Evolutionary conservation across 2,113 vertebrate species (phyloP), one percentile per base, ranked within the genome.

Genomic region (Coptodon rendalli): DNA sequence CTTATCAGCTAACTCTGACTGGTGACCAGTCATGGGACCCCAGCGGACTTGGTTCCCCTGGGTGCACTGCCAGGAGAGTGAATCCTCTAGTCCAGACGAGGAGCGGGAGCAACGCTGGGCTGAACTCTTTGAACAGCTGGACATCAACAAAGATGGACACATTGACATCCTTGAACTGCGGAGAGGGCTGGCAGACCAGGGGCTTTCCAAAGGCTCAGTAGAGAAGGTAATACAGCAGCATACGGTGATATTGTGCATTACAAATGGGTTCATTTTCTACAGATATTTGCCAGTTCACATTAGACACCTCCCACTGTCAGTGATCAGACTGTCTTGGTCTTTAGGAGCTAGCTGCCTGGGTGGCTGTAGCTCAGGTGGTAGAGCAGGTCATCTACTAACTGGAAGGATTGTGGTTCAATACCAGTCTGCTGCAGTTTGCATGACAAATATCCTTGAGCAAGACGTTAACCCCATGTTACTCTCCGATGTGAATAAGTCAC

Each of bases 81-180:
- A 43, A 6, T 24, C 86, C 6, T 5, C 88, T 1, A 13, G 38
- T 57, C 29, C 73, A 2, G 97, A 98, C 6, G 90, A 88, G 2
- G 97, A 97, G 36, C 93, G 95, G 73, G 92, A 93, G 85, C 94
- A 96, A 89, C 95, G 90, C 27, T 98, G 97, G 96, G 94, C 95
- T 31, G 94, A 96, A 86, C 96, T 98, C 38, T 98, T 98, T 84
- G 95, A 97, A n/a, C 94, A 97, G 92, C 95, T 98, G 89, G 98
- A 98, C 93, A 86, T 97, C 66, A 98, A 98, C 93, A 97, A 97
- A 94, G 97, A 98, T 88, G 98, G 98, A 86, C 96, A 89, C 71
- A 96, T 98, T 85, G 98, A 98, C 85, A 94, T 98, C 79, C 48
- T 89, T 22, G 98, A 98, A 92, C 96, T 98, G 89, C 94, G 96